These are phyloP conservation scores for Miniopterus natalensis DNA, from an alignment of 2,113 vertebrate genomes.

Conservation along the genomic window DNA sequence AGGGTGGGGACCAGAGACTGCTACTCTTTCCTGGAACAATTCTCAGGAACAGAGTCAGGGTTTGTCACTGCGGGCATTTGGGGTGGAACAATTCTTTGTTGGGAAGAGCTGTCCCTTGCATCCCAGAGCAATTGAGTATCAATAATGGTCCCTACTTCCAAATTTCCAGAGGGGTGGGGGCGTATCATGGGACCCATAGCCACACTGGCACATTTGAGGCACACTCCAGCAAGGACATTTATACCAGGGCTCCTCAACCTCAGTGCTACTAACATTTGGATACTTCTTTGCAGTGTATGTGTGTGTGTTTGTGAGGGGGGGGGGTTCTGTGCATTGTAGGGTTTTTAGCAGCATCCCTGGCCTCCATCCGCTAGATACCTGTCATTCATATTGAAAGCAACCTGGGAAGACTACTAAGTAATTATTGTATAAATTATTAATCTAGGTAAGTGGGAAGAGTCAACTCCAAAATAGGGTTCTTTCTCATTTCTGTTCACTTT, in stretches of 20 bases:
- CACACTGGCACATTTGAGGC: too few species aligned
- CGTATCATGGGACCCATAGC: not conserved
- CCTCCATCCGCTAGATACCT: not conserved
- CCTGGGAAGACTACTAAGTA: not conserved
- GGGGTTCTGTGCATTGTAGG: not conserved
- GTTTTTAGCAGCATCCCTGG: not conserved
- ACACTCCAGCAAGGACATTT: not conserved
- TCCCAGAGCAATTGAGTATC: not conserved
- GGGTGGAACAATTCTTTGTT: not conserved
- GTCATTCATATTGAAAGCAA: not conserved
- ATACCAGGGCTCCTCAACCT: not conserved
- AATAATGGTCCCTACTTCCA: not conserved
- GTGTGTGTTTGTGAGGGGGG: too few species aligned
- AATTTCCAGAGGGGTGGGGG: not conserved
- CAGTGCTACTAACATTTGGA: accelerated
- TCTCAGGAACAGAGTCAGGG: not conserved
- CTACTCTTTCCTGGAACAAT: not conserved
- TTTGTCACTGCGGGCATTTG: not conserved
- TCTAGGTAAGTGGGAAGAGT: not conserved
- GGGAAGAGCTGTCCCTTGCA: not conserved
- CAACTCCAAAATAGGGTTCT: not conserved
- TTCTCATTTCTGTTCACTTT: not conserved
- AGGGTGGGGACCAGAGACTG: too few species aligned
- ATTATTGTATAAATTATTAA: not conserved
- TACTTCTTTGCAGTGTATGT: not conserved